These are phyloP conservation scores for Bucco capensis DNA, from an alignment of 2,113 vertebrate species.

Conservation along the genomic window DNA sequence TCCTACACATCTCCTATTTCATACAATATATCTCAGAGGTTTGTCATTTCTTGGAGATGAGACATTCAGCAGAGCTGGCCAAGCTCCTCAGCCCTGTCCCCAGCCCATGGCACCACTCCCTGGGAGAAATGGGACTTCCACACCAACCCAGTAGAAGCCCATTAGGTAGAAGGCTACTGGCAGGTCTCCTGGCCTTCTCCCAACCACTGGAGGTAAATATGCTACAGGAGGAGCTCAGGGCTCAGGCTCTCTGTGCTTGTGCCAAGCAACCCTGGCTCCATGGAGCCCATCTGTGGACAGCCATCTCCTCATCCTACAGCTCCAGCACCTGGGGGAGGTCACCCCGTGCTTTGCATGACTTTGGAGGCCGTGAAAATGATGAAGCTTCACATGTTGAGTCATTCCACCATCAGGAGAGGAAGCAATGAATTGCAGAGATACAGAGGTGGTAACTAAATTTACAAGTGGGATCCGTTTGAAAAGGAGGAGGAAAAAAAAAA, in stretches of 20 bases:
- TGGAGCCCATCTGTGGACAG: not conserved
- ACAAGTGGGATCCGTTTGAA: constrained; percentile 58
- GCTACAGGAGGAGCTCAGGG: not conserved
- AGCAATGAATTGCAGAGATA: constrained; percentile 54
- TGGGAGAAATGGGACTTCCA: not conserved
- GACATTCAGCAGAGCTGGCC: not conserved
- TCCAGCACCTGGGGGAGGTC: constrained; percentile 41
- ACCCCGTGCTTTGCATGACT: constrained; percentile 19
- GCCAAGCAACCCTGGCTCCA: not conserved
- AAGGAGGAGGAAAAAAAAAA: not conserved
- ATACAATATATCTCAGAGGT: accelerated
- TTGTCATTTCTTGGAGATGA: not conserved
- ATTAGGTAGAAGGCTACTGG: not conserved
- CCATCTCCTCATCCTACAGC: not conserved
- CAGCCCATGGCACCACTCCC: not conserved
- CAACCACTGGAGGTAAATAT: not conserved
- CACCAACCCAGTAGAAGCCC: not conserved
- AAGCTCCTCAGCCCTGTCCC: not conserved
- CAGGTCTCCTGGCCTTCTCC: not conserved
- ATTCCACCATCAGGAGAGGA: constrained; percentile 64
- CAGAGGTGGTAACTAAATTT: constrained; percentile 70
- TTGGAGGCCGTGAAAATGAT: constrained; percentile 62
- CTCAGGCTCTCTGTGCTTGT: not conserved
- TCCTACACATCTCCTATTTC: accelerated
- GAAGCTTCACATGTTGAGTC: constrained; percentile 62